Base-by-base conservation (phyloP, 2,797 vertebrate species). In the Dendrocincla fuliginosa region DNA sequence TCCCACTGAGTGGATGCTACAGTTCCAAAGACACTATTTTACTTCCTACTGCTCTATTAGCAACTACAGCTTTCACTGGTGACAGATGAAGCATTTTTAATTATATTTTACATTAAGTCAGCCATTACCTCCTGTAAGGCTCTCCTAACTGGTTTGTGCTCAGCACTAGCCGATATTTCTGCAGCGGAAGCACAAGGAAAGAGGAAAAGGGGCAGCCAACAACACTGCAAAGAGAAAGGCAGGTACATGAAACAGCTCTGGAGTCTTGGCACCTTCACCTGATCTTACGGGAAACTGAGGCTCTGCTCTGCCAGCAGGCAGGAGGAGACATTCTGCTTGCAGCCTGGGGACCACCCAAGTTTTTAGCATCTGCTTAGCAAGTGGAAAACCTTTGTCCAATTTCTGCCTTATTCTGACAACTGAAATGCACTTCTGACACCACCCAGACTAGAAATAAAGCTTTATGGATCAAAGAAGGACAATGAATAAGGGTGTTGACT, bases 41-140 rank as follows among this genome's bases (percentile, higher is more conserved):
- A 57, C 59, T 78, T 86, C 75, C 80, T 59, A 75, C 70, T 68
- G 80, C 55, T 96, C 80, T 69, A 41, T 56, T 90, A 94, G 92
- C 75, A 93, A 76, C 33, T 55, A 52, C 25, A 55, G 68, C 47
- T 84, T 95, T 94, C 77, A 47, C 47, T 90, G 80, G 88, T 73
- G 59, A 67, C 18, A 88, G 67, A 82, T 59, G 57, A 88, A 90
- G 57, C 6, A n/a, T 64, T 64, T 47, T 4, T 1, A 69, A 86
- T 78, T 86, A 81, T 75, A 91, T 91, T 73, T 84, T 70, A 81
- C 27, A 71, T 86, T 73, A 91, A 88, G 35, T 65, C 49, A 71
- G 74, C 27, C 65, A 46, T 67, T 87, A 69, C 41, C 50, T 82
- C 67, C 71, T 55, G 65, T 71, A 79, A 93, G n/a, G 47, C 74